Evolutionary conservation across 2,797 vertebrate genomes (phyloP), one percentile per base, ranked within the genome.

Genomic region (Chaenodraco wilsoni): DNA sequence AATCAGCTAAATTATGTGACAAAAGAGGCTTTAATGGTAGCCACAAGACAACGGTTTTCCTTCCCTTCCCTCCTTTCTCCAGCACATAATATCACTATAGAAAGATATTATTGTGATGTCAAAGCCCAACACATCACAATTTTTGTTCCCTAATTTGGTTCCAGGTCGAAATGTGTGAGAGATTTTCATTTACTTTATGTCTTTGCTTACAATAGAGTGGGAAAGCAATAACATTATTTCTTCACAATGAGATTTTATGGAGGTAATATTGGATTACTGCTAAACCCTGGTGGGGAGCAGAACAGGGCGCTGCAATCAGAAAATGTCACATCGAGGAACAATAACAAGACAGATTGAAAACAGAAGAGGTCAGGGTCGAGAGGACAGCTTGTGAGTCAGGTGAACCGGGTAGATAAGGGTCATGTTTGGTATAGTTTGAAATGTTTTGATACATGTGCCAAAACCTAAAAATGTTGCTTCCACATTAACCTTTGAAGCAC

Each of bases 181-280:
- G 23, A 56, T 69, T 65, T 70, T 50, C 44, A 69, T 81, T 61
- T 44, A 15, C 41, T 75, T 70, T 40, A 67, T 46, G 31, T 1
- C 48, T 55, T 5, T 27, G 33, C 43, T 69, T 17, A 49, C 10
- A 9, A 63, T 15, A 49, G 27, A 58, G 27, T 2, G 63, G 23
- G 72, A 64, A 69, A 73, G 62, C 52, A 65, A 68, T 65, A 13
- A 55, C 68, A 48, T 57, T 49, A 52, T 59, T 56, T 78, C 58
- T 65, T 54, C 56, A 55, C 52, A 62, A 59, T 61, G 15, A 2
- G 2, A 54, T 65, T 82, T 65, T 50, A 54, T 51, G 40, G 44
- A 1, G 1, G 46, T 41, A 23, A 46, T 46, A 69, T 65, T 79
- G 68, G 82, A 78, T 82, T 82, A 82, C 13, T 7, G 60, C 21